Evolutionary conservation across 92 coral and sea anemone species (phyloP).

Genomic region (Umimayanthus chanpuru): DNA sequence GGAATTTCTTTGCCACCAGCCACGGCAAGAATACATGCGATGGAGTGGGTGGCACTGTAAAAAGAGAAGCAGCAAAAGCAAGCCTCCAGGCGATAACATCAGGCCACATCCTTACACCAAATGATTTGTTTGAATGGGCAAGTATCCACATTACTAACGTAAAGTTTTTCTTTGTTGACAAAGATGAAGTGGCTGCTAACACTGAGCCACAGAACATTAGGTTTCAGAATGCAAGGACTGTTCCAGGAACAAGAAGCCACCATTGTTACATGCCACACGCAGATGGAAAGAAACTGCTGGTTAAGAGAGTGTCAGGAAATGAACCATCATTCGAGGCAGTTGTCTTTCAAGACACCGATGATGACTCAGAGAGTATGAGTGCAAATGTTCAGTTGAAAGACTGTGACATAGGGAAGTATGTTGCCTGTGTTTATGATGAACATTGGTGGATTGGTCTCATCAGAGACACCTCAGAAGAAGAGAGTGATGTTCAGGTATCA

Average conservation of each 20-base stretch:
- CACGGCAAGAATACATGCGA: constrained; percentile 37
- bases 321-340: constrained; percentile 10
- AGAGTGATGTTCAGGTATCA: neutral
- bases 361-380: neutral
- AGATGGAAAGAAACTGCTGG: neutral
- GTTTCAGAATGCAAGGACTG: neutral
- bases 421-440: neutral
- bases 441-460: neutral
- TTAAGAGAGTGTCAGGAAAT: neutral
- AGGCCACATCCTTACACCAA: constrained; percentile 20
- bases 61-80: constrained; percentile 12
- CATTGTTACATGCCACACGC: neutral
- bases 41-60: constrained; percentile 32
- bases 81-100: constrained; percentile 25
- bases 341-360: neutral
- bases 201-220: neutral
- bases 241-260: constrained; percentile 7
- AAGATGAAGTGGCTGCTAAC: constrained; percentile 20
- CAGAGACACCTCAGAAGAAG: too few relatives aligned
- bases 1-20: constrained; percentile 25
- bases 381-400: neutral
- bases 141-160: constrained; percentile 19
- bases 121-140: constrained; percentile 18
- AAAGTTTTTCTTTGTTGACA: constrained; percentile 11
- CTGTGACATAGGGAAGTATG: neutral